A percentile compares a stretch with the other conserved stretches of the same genome.
Evolutionary conservation across 2,888 invertebrate genomes (phyloP).

Genomic region (Meiosimyza platycephala): DNA sequence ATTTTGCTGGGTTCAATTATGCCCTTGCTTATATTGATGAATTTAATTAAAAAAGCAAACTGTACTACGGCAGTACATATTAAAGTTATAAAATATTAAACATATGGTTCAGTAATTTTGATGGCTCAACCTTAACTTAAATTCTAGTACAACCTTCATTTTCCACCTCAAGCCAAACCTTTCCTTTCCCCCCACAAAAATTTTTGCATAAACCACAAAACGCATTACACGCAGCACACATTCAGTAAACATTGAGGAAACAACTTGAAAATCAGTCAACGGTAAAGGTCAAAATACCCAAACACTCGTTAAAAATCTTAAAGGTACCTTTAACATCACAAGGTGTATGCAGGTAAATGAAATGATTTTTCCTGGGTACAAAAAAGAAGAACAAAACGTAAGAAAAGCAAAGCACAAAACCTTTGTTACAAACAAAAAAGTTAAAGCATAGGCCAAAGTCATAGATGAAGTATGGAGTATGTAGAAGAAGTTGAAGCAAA

Average conservation of each 20-base stretch:
- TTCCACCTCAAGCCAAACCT: too few species aligned
- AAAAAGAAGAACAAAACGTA: neutral
- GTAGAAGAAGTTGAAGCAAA: neutral
- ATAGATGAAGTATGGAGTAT: neutral
- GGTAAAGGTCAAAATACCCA: conserved; percentile 24
- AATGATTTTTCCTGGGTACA: conserved; percentile 22
- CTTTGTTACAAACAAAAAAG: neutral
- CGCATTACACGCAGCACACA: neutral
- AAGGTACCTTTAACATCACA: neutral
- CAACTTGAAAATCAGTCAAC: conserved; percentile 8
- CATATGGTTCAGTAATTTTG: too few species aligned
- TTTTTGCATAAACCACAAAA: neutral
- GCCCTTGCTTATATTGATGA: too few species aligned
- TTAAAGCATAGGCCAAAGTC: neutral
- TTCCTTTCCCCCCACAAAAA: neutral
- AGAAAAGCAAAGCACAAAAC: neutral
- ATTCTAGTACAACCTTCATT: too few species aligned
- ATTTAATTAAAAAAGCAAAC: too few species aligned
- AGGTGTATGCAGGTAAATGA: neutral
- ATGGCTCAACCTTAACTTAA: too few species aligned
- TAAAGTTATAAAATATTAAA: too few species aligned
- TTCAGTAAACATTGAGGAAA: neutral
- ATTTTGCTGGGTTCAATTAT: too few species aligned
- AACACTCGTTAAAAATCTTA: neutral
- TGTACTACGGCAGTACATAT: too few species aligned